These are phyloP conservation scores for Drosophila nr. perissopoda DNA, from an alignment of 2,888 invertebrate genomes.

Conservation along the genomic window DNA sequence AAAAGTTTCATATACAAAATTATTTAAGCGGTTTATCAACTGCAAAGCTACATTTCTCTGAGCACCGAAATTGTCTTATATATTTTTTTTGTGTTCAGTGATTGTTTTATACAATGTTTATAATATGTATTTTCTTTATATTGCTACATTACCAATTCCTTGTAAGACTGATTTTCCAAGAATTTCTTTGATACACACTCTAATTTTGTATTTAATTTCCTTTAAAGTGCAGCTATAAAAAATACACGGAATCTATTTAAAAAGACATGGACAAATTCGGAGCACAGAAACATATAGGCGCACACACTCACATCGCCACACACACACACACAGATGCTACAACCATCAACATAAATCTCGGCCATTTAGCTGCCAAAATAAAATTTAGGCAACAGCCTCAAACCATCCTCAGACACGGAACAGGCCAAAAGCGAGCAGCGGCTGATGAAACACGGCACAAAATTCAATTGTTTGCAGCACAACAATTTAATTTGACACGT, in stretches of 20 bases:
- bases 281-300: conserved; percentile 13
- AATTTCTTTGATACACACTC: background rate
- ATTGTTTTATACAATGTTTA: background rate
- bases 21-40: background rate
- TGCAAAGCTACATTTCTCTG: background rate
- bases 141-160: background rate
- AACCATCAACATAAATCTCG: conserved; percentile 67
- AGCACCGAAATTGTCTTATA: background rate
- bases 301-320: conserved; percentile 8
- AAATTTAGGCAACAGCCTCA: conserved; percentile 53
- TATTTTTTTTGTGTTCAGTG: background rate
- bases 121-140: background rate
- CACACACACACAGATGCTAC: conserved; percentile 23
- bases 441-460: conserved; percentile 68
- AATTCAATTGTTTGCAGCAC: conserved; percentile 76
- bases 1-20: background rate
- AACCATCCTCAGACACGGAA: conserved; percentile 28
- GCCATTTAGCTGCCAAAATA: conserved; percentile 58
- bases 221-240: conserved; percentile 23
- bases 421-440: conserved; percentile 26
- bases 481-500: conserved; percentile 79
- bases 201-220: background rate
- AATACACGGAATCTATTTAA: conserved; percentile 7
- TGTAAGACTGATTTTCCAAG: background rate
- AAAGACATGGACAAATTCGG: conserved; percentile 22